A percentile compares a stretch with the other conserved stretches of the same genome.
Evolutionary conservation across 2,888 invertebrate species (phyloP).

Genomic region (Ophion obscuratus): DNA sequence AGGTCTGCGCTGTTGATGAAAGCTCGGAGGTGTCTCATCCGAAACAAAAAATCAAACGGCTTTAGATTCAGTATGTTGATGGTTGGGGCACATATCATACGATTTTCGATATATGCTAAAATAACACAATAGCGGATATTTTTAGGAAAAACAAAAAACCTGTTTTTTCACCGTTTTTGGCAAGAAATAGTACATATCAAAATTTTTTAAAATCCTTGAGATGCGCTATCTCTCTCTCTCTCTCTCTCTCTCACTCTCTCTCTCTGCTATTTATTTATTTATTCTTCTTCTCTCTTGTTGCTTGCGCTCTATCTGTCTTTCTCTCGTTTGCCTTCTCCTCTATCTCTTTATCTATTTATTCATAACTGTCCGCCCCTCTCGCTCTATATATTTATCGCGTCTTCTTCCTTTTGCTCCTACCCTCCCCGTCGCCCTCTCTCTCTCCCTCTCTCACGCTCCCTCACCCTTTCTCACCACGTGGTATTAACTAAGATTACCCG

Average conservation of each 20-base stretch:
- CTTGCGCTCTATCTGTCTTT: not conserved
- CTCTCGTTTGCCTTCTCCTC: not conserved
- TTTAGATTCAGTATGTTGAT: too few species aligned
- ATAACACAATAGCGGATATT: too few species aligned
- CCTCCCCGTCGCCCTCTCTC: not conserved
- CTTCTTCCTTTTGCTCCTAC: not conserved
- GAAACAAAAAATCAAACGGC: too few species aligned
- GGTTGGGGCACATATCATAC: too few species aligned
- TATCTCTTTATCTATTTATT: not conserved
- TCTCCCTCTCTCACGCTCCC: not conserved
- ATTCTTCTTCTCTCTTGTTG: not conserved
- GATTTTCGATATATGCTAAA: too few species aligned
- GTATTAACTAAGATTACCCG: constrained; percentile 54
- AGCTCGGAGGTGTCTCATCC: too few species aligned
- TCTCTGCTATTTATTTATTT: not conserved
- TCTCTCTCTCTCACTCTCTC: not conserved
- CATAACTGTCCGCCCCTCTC: not conserved
- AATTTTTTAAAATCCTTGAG: too few species aligned
- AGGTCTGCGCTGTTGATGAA: too few species aligned
- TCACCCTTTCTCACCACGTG: constrained; percentile 26
- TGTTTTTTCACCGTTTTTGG: too few species aligned
- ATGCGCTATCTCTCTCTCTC: not conserved
- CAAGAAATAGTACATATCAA: too few species aligned
- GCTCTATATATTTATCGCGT: not conserved
- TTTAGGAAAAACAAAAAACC: too few species aligned